Evolutionary conservation across 2,113 vertebrate species (phyloP), one percentile per base, ranked within the genome.

Genomic region (Eretmochelys imbricata): DNA sequence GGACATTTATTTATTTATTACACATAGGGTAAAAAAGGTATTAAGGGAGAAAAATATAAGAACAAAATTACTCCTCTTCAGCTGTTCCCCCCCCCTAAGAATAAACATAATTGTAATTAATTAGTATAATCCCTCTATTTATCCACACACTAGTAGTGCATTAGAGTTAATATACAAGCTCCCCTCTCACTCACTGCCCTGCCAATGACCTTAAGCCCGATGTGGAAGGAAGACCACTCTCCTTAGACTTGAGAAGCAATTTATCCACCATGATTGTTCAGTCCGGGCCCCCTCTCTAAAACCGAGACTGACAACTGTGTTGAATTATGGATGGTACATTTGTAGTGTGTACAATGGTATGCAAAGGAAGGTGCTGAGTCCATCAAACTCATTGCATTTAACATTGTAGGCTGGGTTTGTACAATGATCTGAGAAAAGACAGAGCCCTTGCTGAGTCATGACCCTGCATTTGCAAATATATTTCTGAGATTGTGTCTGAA

Each of bases 171-270:
- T 96, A 92, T 91, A 95, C 91, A 94, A 96, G 85, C 89, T 92
- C 95, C 90, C 88, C 91, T 81, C 85, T 80, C 3, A 0, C 85
- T 80, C 3, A 0, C 81, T 97, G 97, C 97, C 98, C 94, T 96
- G 97, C 94, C 94, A 91, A 89, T 97, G 97, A 98, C 98, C 97
- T 97, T 95, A 93, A 89, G 94, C 90, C 96, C 90, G 95, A 93
- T 85, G 88, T 90, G 95, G 94, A 95, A 97, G 84, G 93, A 96
- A 97, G 98, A 95, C 97, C 96, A 98, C 96, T 93, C 94, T 91
- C 93, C 93, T 91, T 51, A 97, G 97, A 97, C 96, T 85, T 84
- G 90, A 91, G 94, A 95, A 96, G 94, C 96, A 93, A 97, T 98
- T 98, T 97, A 97, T 97, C 98, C 94, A 82, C 94, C 72, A 78